Percentiles rank a stretch among this genome's conserved stretches.
These are phyloP conservation scores for Apeira syringaria DNA, from an alignment of 2,888 invertebrate genomes.

Conservation along the genomic window DNA sequence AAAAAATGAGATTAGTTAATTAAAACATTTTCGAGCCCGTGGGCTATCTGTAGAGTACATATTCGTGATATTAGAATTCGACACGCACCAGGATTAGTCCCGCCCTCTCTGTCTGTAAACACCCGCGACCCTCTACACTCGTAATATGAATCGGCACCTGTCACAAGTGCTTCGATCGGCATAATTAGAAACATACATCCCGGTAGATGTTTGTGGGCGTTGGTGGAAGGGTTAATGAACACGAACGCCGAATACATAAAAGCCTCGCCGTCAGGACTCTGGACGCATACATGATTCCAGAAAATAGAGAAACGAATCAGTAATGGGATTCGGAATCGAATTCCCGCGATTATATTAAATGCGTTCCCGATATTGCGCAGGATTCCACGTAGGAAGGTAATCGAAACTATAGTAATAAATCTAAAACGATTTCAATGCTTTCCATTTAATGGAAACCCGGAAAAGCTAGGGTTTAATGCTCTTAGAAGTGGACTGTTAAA, in stretches of 20 bases:
- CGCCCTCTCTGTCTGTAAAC: too few relatives aligned
- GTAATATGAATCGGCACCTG: too few relatives aligned
- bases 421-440: slow-evolving; percentile 45
- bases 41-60: too few relatives aligned
- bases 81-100: too few relatives aligned
- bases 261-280: slow-evolving; percentile 3
- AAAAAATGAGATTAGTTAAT: too few relatives aligned
- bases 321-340: slow-evolving; percentile 35
- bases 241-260: slow-evolving; percentile 12
- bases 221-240: too few relatives aligned
- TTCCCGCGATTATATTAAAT: slow-evolving; percentile 42
- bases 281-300: slow-evolving; percentile 24
- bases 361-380: slow-evolving; percentile 44
- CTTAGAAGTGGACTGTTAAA: slow-evolving; percentile 41
- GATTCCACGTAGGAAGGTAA: slow-evolving; percentile 43
- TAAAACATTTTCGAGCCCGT: too few relatives aligned
- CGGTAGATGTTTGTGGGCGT: too few relatives aligned
- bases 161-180: too few relatives aligned
- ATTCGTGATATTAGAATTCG: too few relatives aligned
- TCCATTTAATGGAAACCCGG: slow-evolving; percentile 48
- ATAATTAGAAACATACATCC: too few relatives aligned
- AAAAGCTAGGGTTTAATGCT: slow-evolving; percentile 44
- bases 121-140: too few relatives aligned
- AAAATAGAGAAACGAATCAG: slow-evolving; percentile 30
- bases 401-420: slow-evolving; percentile 55